phyloP scores from a whole-genome alignment of 2,113 vertebrate genomes.

The Chionis minor region DNA sequence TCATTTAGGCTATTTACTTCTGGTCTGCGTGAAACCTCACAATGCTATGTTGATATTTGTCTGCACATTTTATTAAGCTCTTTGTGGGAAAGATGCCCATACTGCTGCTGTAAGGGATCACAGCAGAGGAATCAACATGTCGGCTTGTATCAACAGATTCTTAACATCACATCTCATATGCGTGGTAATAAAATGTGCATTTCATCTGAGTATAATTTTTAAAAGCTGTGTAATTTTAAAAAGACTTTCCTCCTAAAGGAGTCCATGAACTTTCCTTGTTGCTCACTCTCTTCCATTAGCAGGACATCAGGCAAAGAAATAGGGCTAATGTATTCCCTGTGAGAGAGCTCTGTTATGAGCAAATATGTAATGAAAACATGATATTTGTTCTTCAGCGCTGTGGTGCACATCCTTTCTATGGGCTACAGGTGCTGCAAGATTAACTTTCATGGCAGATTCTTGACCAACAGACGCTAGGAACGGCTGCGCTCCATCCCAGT shows the following conservation, averaged over 20 bases:
- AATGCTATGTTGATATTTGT: background rate
- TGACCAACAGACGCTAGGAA: background rate
- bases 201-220: background rate
- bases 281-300: background rate
- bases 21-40: background rate
- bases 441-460: background rate
- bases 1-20: background rate
- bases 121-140: background rate
- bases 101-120: background rate
- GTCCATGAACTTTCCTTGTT: background rate
- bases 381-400: background rate
- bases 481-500: background rate
- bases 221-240: background rate
- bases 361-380: background rate
- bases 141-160: background rate
- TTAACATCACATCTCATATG: background rate
- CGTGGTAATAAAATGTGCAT: background rate
- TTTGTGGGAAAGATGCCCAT: background rate
- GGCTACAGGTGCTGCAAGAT: background rate
- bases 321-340: background rate
- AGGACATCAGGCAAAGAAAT: background rate
- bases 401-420: background rate
- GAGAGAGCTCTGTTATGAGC: background rate
- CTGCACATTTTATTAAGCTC: background rate
- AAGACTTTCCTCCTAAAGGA: background rate